Evolutionary conservation across 1,140 invertebrate species (phyloP).

Genomic region (Brachionus koreanus): DNA sequence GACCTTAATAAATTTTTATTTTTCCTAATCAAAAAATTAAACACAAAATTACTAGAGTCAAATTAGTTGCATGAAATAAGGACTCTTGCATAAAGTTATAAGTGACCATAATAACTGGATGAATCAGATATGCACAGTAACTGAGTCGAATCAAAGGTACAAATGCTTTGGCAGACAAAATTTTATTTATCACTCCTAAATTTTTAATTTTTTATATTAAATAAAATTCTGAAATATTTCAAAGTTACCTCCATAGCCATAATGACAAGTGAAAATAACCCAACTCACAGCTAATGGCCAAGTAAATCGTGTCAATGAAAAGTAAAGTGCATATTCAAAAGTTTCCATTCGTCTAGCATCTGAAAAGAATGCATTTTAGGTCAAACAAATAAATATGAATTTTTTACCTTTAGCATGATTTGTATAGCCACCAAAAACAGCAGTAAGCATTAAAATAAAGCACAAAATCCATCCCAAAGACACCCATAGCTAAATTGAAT

Average conservation of each 20-base stretch:
- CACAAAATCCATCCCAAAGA: slow-evolving; percentile 6
- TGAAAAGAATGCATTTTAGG: neutral
- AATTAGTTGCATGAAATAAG: slow-evolving; percentile 6
- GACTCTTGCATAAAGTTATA: slow-evolving; percentile 22
- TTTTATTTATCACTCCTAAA: slow-evolving; percentile 62
- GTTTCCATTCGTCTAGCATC: neutral
- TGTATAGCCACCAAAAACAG: slow-evolving; percentile 32
- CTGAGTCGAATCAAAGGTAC: slow-evolving; percentile 80
- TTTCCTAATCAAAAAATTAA: neutral
- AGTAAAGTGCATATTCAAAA: slow-evolving; percentile 40
- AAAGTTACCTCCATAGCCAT: slow-evolving; percentile 56
- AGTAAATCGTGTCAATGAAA: slow-evolving; percentile 15
- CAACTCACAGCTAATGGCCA: slow-evolving; percentile 28
- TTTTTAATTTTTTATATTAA: no score
- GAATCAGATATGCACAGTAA: slow-evolving; percentile 82
- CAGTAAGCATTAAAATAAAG: neutral
- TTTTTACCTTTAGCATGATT: neutral
- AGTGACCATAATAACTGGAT: slow-evolving; percentile 55
- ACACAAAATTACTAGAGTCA: neutral
- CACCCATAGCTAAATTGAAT: neutral
- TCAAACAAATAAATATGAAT: neutral
- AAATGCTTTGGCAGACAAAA: slow-evolving; percentile 73
- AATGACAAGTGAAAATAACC: slow-evolving; percentile 42
- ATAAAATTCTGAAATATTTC: no score
- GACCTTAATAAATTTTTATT: neutral